Evolutionary conservation across 2,797 vertebrate genomes (phyloP), one percentile per base, ranked within the genome.

Genomic region (Neosilurus mollespiculum): DNA sequence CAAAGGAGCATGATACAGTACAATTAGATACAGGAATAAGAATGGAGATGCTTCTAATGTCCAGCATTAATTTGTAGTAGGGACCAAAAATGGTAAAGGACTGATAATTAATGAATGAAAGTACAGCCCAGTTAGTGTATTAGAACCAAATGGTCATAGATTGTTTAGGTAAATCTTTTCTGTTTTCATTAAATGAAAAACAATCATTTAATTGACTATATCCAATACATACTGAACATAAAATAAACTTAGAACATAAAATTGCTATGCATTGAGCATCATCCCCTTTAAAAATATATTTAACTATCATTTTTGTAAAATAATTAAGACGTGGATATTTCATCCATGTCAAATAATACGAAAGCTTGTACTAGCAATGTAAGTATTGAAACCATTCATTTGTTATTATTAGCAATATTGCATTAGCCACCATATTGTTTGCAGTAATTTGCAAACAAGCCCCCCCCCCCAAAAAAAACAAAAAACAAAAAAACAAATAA

Each of bases 41-140:
- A 78, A 43, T 20, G 15, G 9, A 78, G 20, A 49, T 43, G 64
- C 59, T 51, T 51, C 77, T 78, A 65, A 65, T 78, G 61, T 30
- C 61, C 61, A 53, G 61, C 61, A 66, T 20, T 79, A 26, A 49
- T 79, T 49, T 79, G n/a, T 51, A 64, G n/a, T 51, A 78, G 22
- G 37, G 22, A 37, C 14, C 56, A 67, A 62, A 77, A 37, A 69
- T 43, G 18, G 12, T 66, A 66, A 82, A 56, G 61, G 20, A 7
- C 22, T 69, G 18, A 53, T 6, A 11, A 37, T 83, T 53, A 56
- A 12, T 83, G 8, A 82, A 10, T 69, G 8, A 37, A 58, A 26
- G 2, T 54, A 8, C 43, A 59, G 30, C 2, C 22, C 22, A 73
- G 2, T 58, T 37, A 24, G 51, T 58, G 59, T 79, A 61, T 65